Percentiles rank a stretch among this genome's conserved stretches.
These are phyloP conservation scores for Rhinopithecus roxellana DNA, from an alignment of 2,113 vertebrate species.

Conservation along the genomic window DNA sequence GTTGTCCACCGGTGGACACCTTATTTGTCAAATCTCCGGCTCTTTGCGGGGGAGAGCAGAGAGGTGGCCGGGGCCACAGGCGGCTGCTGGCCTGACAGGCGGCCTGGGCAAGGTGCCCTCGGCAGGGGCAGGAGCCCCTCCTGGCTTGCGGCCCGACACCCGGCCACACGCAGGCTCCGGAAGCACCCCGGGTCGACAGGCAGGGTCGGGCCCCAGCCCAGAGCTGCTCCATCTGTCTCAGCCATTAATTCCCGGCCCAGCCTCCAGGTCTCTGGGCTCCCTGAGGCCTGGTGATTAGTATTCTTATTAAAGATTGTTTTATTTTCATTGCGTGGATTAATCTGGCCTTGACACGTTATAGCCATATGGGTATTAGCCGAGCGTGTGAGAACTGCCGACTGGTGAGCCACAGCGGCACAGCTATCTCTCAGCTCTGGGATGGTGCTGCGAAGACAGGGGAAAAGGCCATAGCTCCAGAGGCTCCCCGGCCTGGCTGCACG, in stretches of 20 bases:
- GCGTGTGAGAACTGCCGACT: background rate
- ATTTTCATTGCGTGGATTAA: conserved; percentile 76
- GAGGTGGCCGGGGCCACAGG: conserved; percentile 47
- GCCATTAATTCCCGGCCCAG: conserved; percentile 63
- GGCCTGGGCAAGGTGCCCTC: conserved; percentile 72
- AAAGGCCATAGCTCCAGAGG: rapidly evolving
- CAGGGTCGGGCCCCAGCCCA: conserved; percentile 35
- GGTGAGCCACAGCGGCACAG: background rate
- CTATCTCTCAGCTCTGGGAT: background rate
- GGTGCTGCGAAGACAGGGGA: background rate
- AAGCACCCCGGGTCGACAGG: background rate
- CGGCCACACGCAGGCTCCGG: background rate
- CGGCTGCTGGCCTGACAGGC: conserved; percentile 64
- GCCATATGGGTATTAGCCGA: conserved; percentile 64
- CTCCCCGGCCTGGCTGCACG: background rate
- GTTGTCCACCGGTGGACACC: conserved; percentile 75
- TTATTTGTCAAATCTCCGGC: conserved; percentile 86
- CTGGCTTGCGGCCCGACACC: conserved; percentile 40
- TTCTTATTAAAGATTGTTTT: conserved; percentile 81
- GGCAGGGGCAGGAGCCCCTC: conserved; percentile 37
- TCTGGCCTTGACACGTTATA: conserved; percentile 69
- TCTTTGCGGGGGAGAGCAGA: conserved; percentile 71
- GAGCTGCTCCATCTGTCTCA: conserved; percentile 71
- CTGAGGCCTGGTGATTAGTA: conserved; percentile 78
- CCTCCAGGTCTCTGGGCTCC: conserved; percentile 59